Evolutionary conservation across 2,797 vertebrate genomes (phyloP), one percentile per base, ranked within the genome.

Genomic region (Hozukius guyotensis): DNA sequence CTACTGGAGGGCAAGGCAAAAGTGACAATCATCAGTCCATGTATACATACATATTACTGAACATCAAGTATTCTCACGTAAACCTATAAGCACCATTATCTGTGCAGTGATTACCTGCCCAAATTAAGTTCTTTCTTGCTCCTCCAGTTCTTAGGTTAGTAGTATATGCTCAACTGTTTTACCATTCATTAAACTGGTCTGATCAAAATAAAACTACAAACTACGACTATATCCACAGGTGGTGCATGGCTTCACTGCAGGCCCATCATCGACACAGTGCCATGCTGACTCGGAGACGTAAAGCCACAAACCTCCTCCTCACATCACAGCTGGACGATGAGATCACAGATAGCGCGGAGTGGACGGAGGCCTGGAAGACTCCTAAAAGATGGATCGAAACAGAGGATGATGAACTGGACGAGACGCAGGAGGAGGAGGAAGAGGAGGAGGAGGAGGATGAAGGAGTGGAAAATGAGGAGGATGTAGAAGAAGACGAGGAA

Each of bases 361-460:
- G 92, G 92, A 72, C 6, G 0, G 83, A 91, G 6, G 80, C 86
- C 18, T 92, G 89, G 90, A 89, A 2, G 74, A 38, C 22, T 25
- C 74, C 65, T 4, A 92, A 87, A 84, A 12, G 38, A 77, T 64
- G 77, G 67, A 53, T 25, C 5, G 5, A 22, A 65, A 60, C 14
- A 5, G n/a, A 53, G 61, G 78, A 85, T 14, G 61, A 67, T 1
- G 8, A 59, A n/a, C 5, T 24, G 22, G 38, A 71, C 0, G 31
- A 53, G 14, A 31, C 2, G 2, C 18, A 72, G 7, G 65, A 67
- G 6, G 49, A 75, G 24, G 53, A 6, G 2, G 56, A 70, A 1
- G 64, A 46, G 4, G 57, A 63, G 5, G 42, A 66, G 1, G 13
- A 52, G 2, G 36, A 64, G 1, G 62, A 82, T 1, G 68, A 62